Percentiles rank a stretch among this genome's conserved stretches.
Evolutionary conservation across 2,113 vertebrate genomes (phyloP).

Genomic region (Tachycineta bicolor): DNA sequence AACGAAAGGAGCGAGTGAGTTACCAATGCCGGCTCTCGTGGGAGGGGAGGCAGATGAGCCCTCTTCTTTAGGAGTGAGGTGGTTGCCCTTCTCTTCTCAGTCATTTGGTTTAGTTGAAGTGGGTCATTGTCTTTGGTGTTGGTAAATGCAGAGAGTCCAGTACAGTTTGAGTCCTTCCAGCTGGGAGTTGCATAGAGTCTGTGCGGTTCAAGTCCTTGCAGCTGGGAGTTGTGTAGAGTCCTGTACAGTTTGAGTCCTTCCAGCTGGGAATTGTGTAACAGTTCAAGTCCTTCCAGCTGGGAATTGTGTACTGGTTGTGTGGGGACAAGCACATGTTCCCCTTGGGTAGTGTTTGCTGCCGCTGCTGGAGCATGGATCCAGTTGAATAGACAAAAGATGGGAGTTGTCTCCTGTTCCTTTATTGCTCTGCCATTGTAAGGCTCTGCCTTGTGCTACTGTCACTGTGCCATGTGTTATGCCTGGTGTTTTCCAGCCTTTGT

Average conservation of each 20-base stretch:
- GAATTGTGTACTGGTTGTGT: background rate
- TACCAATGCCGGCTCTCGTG: fast-evolving
- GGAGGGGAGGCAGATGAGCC: background rate
- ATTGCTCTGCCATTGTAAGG: background rate
- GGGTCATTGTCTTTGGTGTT: background rate
- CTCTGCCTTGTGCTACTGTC: background rate
- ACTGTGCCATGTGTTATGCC: background rate
- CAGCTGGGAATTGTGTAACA: background rate
- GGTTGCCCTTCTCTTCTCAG: background rate
- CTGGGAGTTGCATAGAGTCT: background rate
- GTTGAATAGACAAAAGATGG: background rate
- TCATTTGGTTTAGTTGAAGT: background rate
- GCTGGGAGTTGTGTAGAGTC: background rate
- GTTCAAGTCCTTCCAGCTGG: background rate
- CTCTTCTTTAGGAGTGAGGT: background rate
- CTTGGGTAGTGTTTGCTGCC: background rate
- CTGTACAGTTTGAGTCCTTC: background rate
- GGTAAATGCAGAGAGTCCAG: background rate
- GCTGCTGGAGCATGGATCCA: background rate
- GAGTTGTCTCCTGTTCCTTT: background rate
- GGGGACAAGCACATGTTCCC: background rate
- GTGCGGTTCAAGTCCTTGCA: background rate
- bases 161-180: background rate
- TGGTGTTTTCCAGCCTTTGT: background rate
- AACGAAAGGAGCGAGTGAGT: background rate